A percentile compares a stretch with the other conserved stretches of the same genome.
phyloP scores from a whole-genome alignment of 2,797 vertebrate species.

The Amniataba percoides region DNA sequence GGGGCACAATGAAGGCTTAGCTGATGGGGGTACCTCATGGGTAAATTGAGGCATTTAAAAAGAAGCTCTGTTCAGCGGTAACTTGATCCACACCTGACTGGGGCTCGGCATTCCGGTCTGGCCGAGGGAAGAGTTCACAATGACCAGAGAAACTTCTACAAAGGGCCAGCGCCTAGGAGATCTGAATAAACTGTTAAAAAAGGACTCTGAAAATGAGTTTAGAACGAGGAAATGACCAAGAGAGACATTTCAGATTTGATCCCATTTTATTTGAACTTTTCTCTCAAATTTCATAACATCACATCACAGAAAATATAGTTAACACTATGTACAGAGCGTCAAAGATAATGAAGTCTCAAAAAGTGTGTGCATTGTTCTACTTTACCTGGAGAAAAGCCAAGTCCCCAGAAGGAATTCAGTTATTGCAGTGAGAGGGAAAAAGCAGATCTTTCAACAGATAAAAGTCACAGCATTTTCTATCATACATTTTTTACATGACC shows the following conservation, averaged over 20 bases:
- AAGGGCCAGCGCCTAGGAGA: constrained; percentile 50
- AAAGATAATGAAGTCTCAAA: constrained; percentile 32
- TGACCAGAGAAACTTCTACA: constrained; percentile 66
- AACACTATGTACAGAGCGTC: constrained; percentile 30
- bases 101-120: constrained; percentile 83
- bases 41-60: constrained; percentile 87
- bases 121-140: constrained; percentile 75
- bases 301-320: constrained; percentile 24
- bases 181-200: constrained; percentile 1
- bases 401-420: constrained; percentile 64
- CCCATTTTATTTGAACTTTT: constrained; percentile 63
- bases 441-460: constrained; percentile 40
- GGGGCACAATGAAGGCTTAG: constrained; percentile 83
- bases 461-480: constrained; percentile 27
- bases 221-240: constrained; percentile 30
- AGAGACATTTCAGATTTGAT: constrained; percentile 29
- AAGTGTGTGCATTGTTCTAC: constrained; percentile 48
- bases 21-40: constrained; percentile 79
- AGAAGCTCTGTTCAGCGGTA: constrained; percentile 88
- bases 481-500: constrained; percentile 3
- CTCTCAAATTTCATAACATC: constrained; percentile 38
- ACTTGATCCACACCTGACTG: constrained; percentile 85
- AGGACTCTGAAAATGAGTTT: constrained; percentile 2
- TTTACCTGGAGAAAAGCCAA: constrained; percentile 44
- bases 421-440: constrained; percentile 54